Evolutionary conservation across 2,797 vertebrate species (phyloP).

Genomic region (Echeneis naucrates): DNA sequence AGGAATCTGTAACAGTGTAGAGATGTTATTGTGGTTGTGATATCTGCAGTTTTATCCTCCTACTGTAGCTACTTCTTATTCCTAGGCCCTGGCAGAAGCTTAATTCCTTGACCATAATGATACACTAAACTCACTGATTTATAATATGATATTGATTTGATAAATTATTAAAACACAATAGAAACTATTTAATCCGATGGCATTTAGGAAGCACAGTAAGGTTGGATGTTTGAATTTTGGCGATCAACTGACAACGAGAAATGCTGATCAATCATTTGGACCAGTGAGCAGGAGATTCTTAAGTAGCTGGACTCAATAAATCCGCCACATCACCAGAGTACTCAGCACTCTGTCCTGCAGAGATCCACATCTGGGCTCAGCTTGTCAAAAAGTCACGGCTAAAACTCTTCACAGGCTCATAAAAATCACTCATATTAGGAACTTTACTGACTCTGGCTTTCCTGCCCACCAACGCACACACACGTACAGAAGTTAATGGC

Average conservation of each 20-base stretch:
- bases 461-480: not conserved
- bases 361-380: conserved; percentile 28
- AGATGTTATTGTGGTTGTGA: conserved; percentile 23
- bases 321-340: conserved; percentile 22
- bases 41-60: conserved; percentile 20
- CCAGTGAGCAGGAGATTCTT: conserved; percentile 6
- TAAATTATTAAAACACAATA: conserved; percentile 2
- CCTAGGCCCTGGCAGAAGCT: conserved; percentile 21
- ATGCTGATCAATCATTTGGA: not conserved
- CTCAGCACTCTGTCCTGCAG: conserved; percentile 30
- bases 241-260: conserved; percentile 5
- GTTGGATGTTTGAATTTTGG: conserved; percentile 1
- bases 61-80: conserved; percentile 22
- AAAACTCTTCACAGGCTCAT: conserved; percentile 37
- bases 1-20: conserved; percentile 16
- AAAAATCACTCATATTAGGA: conserved; percentile 31
- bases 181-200: not conserved
- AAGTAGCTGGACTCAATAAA: conserved; percentile 7
- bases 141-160: too few relatives aligned
- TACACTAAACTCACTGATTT: not conserved
- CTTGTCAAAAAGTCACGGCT: conserved; percentile 41
- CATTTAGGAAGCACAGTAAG: conserved; percentile 1
- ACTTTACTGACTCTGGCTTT: conserved; percentile 21
- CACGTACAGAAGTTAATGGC: conserved; percentile 25
- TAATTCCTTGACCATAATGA: conserved; percentile 19